Percentiles rank a stretch among this genome's conserved stretches.
Conservation (phyloP, 1,140 invertebrate genomes). For the Aphis craccivora region DNA sequence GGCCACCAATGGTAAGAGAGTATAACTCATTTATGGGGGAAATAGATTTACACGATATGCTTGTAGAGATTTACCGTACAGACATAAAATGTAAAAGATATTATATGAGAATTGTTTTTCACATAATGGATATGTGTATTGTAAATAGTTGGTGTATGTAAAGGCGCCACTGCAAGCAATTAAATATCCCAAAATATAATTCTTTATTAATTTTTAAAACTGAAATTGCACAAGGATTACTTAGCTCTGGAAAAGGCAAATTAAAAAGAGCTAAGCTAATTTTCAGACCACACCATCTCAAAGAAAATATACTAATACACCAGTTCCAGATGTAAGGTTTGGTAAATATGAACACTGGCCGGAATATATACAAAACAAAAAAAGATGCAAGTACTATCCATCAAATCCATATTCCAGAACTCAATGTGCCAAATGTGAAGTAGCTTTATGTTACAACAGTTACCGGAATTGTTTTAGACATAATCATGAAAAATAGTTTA, state of each 20-base stretch:
- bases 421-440: too few relatives aligned
- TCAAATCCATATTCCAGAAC: neutral
- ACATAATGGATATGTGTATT: too few relatives aligned
- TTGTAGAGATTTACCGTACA: neutral
- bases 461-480: too few relatives aligned
- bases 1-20: neutral
- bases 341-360: neutral
- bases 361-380: neutral
- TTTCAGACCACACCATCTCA: neutral
- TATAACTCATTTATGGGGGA: neutral
- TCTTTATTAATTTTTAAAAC: neutral
- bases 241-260: neutral
- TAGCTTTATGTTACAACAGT: neutral
- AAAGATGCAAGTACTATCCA: neutral
- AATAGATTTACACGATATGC: neutral
- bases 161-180: neutral
- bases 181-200: neutral
- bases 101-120: neutral
- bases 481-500: too few relatives aligned
- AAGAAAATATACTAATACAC: neutral
- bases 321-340: neutral
- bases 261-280: neutral
- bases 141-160: too few relatives aligned
- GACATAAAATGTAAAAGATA: neutral
- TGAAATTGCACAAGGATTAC: neutral